These are phyloP conservation scores for Charina bottae DNA, from an alignment of 2,113 vertebrate genomes.

Conservation along the genomic window DNA sequence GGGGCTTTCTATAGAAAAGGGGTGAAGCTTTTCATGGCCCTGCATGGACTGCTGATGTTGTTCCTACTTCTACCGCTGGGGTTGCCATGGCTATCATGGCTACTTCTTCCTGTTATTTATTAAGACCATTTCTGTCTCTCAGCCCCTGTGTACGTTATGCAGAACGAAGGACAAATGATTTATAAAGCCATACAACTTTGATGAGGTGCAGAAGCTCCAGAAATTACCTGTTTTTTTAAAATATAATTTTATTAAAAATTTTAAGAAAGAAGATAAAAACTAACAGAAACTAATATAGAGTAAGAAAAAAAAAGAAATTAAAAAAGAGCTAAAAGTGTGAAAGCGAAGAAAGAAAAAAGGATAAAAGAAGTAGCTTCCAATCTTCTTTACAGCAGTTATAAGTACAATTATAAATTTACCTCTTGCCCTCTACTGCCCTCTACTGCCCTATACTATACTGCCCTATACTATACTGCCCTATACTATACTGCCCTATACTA, in stretches of 20 bases:
- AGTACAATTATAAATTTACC: too few species aligned
- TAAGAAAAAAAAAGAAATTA: not conserved
- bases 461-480: too few species aligned
- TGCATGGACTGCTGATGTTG: not conserved
- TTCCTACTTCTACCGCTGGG: not conserved
- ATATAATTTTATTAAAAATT: too few species aligned
- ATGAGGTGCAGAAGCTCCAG: too few species aligned
- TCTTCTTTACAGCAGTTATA: too few species aligned
- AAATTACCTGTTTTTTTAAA: too few species aligned
- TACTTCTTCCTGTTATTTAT: not conserved
- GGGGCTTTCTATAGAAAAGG: not conserved
- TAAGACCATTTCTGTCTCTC: not conserved
- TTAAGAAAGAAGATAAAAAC: too few species aligned
- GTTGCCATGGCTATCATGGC: not conserved
- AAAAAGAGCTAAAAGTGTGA: not conserved
- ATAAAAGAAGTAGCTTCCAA: too few species aligned
- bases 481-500: too few species aligned
- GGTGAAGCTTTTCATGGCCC: not conserved
- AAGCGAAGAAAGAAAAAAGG: not conserved
- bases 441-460: too few species aligned
- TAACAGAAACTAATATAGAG: too few species aligned
- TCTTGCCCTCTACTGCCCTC: too few species aligned
- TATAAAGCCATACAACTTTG: not conserved
- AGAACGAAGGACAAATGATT: not conserved
- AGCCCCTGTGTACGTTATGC: not conserved